Evolutionary conservation across 2,888 invertebrate genomes (phyloP), one percentile per base, ranked within the genome.

Genomic region (Tanypteryx hageni): DNA sequence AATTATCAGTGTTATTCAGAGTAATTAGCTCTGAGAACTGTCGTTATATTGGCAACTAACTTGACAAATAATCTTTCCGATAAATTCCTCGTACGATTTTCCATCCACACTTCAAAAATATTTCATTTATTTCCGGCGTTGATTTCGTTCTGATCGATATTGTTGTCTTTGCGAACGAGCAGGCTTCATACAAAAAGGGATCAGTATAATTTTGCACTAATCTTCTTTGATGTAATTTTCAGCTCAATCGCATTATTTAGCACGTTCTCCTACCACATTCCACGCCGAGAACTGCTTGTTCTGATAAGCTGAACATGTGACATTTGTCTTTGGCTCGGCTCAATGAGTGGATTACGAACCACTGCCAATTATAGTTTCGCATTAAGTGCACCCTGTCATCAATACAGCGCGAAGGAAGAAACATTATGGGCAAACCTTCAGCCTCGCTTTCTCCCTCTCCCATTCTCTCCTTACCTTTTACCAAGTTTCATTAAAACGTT

Each of bases 401-500:
- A 76, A 76, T 76, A 76, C 76, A 76, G 76, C 27, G 76, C 22
- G 76, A 76, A 76, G 76, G 76, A 76, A 76, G 76, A 61, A 86
- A 27, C 83, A 57, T 83, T 83, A 83, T 83, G 83, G 56, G 56
- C 83, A 82, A 16, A 82, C 44, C 44, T 44, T 44, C 44, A 56
- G 44, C 56, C 18, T 10, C n/a, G 31, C 83, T 83, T 44, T 18
- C 57, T 16, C 83, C 14, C 83, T 83, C 31, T 44, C 31, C 83
- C 83, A 44, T 27, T 16, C 61, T 61, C 59, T 61, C 57, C n/a
- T n/a, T 22, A 59, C 86, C 86, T 86, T 86, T 61, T 86, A 86
- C 86, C 86, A 86, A 61, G 86, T 86, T 86, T 86, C 86, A 86
- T 86, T 86, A 86, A 86, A 86, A 86, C 86, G 86, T 86, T 86